Base-by-base conservation (phyloP, 2,113 vertebrate genomes). In the Pampusana beccarii region DNA sequence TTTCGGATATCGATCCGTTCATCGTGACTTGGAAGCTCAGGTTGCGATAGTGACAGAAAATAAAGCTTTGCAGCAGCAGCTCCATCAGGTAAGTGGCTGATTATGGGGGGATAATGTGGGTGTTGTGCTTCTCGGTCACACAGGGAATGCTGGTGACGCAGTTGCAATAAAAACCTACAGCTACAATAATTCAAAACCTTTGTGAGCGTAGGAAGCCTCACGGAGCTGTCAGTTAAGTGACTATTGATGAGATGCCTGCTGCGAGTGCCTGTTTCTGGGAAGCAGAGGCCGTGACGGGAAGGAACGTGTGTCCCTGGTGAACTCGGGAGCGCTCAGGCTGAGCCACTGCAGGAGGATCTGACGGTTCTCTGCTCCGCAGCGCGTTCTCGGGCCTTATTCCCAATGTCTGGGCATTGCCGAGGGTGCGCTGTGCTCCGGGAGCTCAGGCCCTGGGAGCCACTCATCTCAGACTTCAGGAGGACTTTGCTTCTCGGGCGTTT, bases 11-110 rank as follows among this genome's bases (percentile, higher is more conserved):
- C 99, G 99, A 82, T 99, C 99, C 0, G 99, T 99, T 91, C 99
- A 99, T 97, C 98, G 99, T 25, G 99, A 99, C 98, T 98, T 99
- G 96, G 99, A 99, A 97, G 99, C 99, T 80, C 99, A 99, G 96
- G 98, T 99, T 25, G 99, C 99, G 3, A 99, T 99, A 48, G 98
- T 99, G 93, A 99, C 99, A 0, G 98, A 99, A 86, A 99, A 98
- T 24, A 96, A 96, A 95, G 98, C 98, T 48, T 96, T 99, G 95
- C 99, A 99, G 98, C 98, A 98, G 93, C 98, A 99, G 90, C 98
- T 99, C 25, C 98, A 99, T 83, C 98, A 99, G 99, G 99, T 99
- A 40, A 74, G 98, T 29, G 15, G 25, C 44, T 34, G 31, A 3
- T 16, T 1, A 1, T 0, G 21, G 58, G 23, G 29, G 7, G 66